Evolutionary conservation across 2,113 vertebrate genomes (phyloP), one percentile per base, ranked within the genome.

Genomic region (Neogobius melanostomus): DNA sequence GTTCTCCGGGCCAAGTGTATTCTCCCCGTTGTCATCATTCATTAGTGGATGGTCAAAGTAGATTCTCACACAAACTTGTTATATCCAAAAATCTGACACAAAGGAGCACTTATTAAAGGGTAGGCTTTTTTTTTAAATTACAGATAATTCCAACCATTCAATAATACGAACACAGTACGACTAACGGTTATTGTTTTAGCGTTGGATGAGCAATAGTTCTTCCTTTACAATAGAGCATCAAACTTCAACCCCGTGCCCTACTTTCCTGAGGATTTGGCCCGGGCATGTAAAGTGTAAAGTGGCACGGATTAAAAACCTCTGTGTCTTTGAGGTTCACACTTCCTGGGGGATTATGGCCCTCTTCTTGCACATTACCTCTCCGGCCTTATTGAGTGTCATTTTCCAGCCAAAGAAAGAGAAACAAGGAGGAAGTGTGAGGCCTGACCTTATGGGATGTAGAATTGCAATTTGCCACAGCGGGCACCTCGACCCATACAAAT

Each of bases 401-500:
- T 69, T 81, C 71, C 6, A 5, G 49, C 46, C 52, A 79, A 77
- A 81, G 78, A 86, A 83, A 85, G 49, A 53, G 76, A 88, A 87
- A 87, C 79, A 85, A 87, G 72, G 70, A 77, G 73, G 81, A 84
- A 89, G 81, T 79, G 76, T 48, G 53, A 77, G 44, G 46, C 52
- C 79, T 90, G 81, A 90, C 88, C 87, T 88, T 85, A 83, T 83
- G 80, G 75, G 85, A 87, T 87, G 82, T 84, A 72, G 88, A 90
- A 89, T 86, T 83, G 80, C 80, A 87, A 88, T 91, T 91, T 90
- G 74, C 83, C 77, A 84, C 87, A 69, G 80, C 66, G 71, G 77
- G 83, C 77, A 87, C 82, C 78, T 83, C 79, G 75, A 88, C 87
- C 90, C 87, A 89, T 87, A 91, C 90, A 91, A 91, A 90, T 91